Evolutionary conservation across 2,888 invertebrate genomes (phyloP).

Genomic region (Rotaria macrura): DNA sequence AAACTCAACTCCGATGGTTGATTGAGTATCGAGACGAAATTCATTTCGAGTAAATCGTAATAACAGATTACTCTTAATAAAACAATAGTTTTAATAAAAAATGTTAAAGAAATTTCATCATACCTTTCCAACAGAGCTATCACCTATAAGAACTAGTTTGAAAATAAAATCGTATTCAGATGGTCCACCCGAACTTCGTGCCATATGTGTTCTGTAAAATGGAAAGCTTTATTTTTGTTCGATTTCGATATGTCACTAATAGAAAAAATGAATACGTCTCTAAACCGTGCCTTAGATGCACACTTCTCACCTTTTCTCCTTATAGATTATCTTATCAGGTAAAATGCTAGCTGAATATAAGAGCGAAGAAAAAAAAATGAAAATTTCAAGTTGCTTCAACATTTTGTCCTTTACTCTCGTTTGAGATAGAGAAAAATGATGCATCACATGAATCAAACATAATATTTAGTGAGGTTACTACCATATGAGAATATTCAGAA

Average conservation of each 20-base stretch:
- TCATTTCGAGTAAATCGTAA: conserved; percentile 15
- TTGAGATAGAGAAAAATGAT: not conserved
- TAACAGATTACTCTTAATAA: conserved; percentile 3
- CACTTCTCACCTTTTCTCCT: not conserved
- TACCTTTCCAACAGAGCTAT: conserved; percentile 18
- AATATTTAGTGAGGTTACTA: no score
- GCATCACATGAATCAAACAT: no score
- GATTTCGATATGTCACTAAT: not conserved
- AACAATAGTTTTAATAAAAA: not conserved
- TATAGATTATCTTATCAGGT: not conserved
- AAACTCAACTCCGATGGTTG: not conserved
- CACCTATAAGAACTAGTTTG: not conserved
- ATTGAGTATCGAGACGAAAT: conserved; percentile 20
- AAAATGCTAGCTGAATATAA: not conserved
- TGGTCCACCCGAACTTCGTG: not conserved
- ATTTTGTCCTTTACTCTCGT: not conserved
- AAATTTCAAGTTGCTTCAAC: not conserved
- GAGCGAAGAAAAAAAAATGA: not conserved
- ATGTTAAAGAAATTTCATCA: not conserved
- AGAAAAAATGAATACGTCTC: not conserved
- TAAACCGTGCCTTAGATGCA: not conserved
- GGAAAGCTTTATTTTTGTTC: not conserved
- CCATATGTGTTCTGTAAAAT: not conserved
- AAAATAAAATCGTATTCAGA: conserved; percentile 3
- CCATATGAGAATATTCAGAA: no score